Percentiles rank a stretch among this genome's conserved stretches.
phyloP scores from a whole-genome alignment of 2,888 invertebrate species.

The Spodoptera picta region DNA sequence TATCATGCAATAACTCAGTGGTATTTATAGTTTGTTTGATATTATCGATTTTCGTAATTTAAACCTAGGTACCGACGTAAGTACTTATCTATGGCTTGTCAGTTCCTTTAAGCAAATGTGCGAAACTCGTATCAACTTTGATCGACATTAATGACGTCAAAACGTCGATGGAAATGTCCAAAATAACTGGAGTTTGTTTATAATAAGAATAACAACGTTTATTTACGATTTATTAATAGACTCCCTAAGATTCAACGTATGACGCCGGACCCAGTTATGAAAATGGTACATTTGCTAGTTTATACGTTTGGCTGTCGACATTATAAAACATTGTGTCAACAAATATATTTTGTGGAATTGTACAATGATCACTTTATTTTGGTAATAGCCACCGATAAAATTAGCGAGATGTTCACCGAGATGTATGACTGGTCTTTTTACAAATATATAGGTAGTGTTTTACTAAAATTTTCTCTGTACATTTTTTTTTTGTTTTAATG shows the following conservation, averaged over 20 bases:
- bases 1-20: too few relatives aligned
- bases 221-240: conserved; percentile 40
- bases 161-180: conserved; percentile 24
- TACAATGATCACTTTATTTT: conserved; percentile 4
- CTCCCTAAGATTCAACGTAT: conserved; percentile 11
- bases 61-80: neutral
- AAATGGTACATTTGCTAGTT: conserved; percentile 27
- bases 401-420: conserved; percentile 14
- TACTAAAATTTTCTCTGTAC: neutral
- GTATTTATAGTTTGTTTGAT: too few relatives aligned
- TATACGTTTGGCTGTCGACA: conserved; percentile 32
- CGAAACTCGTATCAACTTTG: conserved; percentile 25
- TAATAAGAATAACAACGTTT: conserved; percentile 23
- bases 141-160: conserved; percentile 38
- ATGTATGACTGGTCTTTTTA: neutral
- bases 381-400: conserved; percentile 13
- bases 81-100: conserved; percentile 11
- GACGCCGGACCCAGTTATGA: conserved; percentile 36
- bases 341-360: conserved; percentile 6
- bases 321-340: conserved; percentile 16
- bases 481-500: too few relatives aligned
- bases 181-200: conserved; percentile 40
- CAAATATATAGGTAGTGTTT: conserved; percentile 5
- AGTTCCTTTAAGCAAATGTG: conserved; percentile 5
- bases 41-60: too few relatives aligned